phyloP scores from a whole-genome alignment of 2,113 vertebrate genomes.

The Sarotherodon lohbergeri region DNA sequence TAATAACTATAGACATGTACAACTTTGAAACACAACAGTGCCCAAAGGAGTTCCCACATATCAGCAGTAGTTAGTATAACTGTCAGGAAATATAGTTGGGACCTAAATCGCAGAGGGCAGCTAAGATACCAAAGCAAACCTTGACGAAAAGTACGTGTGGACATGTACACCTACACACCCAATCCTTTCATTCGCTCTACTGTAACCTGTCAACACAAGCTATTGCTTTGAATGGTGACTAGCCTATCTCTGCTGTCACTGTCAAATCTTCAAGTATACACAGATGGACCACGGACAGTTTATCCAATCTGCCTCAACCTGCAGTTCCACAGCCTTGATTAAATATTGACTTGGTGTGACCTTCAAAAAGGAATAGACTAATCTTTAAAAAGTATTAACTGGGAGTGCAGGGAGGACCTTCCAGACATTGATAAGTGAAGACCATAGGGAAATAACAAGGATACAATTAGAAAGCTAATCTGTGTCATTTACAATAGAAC shows the following conservation, averaged over 20 bases:
- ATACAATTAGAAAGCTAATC: background rate
- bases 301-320: background rate
- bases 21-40: background rate
- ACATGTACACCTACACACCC: background rate
- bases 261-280: background rate
- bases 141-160: background rate
- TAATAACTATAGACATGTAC: background rate
- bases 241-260: slow-evolving; percentile 2
- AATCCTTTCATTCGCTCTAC: background rate
- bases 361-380: slow-evolving; percentile 28
- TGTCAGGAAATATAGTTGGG: background rate
- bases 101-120: background rate
- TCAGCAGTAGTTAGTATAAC: background rate
- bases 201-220: slow-evolving; percentile 16
- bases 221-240: background rate
- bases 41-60: background rate
- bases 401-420: background rate
- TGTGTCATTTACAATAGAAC: background rate
- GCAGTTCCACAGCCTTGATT: background rate
- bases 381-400: slow-evolving; percentile 25
- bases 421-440: slow-evolving; percentile 17
- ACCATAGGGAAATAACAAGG: background rate
- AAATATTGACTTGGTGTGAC: slow-evolving; percentile 39
- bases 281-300: background rate
- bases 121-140: background rate